Conservation (phyloP, 2,888 invertebrate genomes). For the Hoplodrina ambigua region DNA sequence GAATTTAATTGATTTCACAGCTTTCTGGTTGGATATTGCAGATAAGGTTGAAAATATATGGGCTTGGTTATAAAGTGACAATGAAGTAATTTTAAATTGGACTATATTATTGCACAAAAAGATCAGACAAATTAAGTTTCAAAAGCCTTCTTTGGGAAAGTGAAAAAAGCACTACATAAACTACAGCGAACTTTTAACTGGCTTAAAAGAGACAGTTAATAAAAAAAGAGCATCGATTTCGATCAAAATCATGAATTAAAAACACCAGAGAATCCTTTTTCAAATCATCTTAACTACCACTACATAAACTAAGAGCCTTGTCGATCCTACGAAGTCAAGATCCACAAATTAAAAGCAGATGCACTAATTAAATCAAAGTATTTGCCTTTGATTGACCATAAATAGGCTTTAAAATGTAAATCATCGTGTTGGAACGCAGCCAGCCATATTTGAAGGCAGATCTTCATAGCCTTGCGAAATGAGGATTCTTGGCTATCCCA, state of each 20-base stretch:
- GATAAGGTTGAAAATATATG: constrained; percentile 28
- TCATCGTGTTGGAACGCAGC: constrained; percentile 49
- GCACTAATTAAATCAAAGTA: constrained; percentile 50
- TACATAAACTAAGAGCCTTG: constrained; percentile 50
- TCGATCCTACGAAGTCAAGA: constrained; percentile 46
- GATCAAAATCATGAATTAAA: background rate
- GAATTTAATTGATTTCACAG: constrained; percentile 65
- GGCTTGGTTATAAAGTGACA: constrained; percentile 1
- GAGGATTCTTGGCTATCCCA: constrained; percentile 45
- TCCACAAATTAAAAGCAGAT: constrained; percentile 62
- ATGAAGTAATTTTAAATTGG: background rate
- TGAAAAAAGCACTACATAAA: background rate
- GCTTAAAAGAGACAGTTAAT: background rate
- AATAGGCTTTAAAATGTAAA: constrained; percentile 52
- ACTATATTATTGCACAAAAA: background rate
- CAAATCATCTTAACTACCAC: constrained; percentile 1
- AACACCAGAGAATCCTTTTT: constrained; percentile 4
- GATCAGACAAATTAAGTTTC: background rate
- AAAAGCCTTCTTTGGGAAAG: too few species aligned
- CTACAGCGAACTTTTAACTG: background rate
- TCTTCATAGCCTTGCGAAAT: constrained; percentile 55
- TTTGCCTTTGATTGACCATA: constrained; percentile 52
- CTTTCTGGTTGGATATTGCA: constrained; percentile 42
- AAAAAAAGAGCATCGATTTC: background rate
- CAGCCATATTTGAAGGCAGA: constrained; percentile 53